These are phyloP conservation scores for Coregonus clupeaformis DNA, from an alignment of 2,113 vertebrate species.

Conservation along the genomic window DNA sequence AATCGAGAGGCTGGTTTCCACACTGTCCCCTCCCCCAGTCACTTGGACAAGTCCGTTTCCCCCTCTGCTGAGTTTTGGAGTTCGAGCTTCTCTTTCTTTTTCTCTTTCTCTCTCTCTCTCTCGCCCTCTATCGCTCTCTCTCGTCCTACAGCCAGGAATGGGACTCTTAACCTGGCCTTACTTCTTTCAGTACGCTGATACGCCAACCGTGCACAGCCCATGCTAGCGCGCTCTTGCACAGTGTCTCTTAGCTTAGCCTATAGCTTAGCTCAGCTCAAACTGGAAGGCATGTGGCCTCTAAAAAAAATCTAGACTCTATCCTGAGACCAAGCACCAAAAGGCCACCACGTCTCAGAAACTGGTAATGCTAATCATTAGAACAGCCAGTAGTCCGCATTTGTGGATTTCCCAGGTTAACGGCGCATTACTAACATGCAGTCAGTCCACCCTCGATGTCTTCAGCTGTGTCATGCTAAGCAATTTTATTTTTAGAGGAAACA, in stretches of 20 bases:
- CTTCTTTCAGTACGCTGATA: conserved; percentile 3
- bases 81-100: not conserved
- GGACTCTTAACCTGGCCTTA: not conserved
- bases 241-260: not conserved
- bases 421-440: conserved; percentile 17
- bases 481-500: conserved; percentile 3
- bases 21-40: not conserved
- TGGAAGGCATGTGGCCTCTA: conserved; percentile 14
- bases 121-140: not conserved
- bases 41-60: not conserved
- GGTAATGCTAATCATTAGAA: conserved; percentile 13
- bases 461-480: conserved; percentile 11
- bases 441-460: conserved; percentile 18
- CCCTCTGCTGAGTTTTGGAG: conserved; percentile 6
- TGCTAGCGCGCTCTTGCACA: conserved; percentile 15
- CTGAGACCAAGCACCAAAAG: not conserved
- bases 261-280: conserved; percentile 1
- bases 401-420: conserved; percentile 13
- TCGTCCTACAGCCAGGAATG: not conserved
- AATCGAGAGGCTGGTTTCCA: not conserved
- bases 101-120: not conserved
- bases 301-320: conserved; percentile 3
- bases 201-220: conserved; percentile 21
- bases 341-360: not conserved
- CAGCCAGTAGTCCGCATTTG: conserved; percentile 32